Conservation (phyloP, 1,140 invertebrate genomes). For the Andrena cerasifolii region DNA sequence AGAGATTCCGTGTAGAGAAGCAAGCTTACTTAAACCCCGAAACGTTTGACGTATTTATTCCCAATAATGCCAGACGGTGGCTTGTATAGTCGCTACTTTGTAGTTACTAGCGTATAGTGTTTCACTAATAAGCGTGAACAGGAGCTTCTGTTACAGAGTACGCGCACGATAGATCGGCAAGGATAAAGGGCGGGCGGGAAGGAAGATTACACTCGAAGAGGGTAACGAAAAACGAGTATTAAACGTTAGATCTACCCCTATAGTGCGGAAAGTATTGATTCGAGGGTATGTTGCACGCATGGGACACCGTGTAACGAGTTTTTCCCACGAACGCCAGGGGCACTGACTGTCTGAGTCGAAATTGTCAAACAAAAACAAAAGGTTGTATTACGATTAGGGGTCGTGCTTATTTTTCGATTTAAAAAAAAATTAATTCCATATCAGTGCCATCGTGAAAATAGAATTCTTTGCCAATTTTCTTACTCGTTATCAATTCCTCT, state of each 20-base stretch:
- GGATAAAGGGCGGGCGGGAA: constrained; percentile 30
- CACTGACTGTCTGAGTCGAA: background rate
- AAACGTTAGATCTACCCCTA: constrained; percentile 51
- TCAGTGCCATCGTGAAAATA: too few relatives aligned
- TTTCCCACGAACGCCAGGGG: constrained; percentile 45
- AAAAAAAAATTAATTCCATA: too few relatives aligned
- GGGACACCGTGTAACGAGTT: constrained; percentile 50
- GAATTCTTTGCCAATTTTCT: too few relatives aligned
- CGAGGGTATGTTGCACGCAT: constrained; percentile 47
- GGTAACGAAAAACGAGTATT: constrained; percentile 59
- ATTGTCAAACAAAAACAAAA: too few relatives aligned
- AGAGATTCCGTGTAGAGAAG: too few relatives aligned
- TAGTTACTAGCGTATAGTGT: background rate
- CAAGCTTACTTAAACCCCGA: too few relatives aligned
- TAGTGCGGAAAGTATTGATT: constrained; percentile 64
- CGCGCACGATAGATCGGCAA: background rate
- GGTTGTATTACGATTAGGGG: too few relatives aligned
- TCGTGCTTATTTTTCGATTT: too few relatives aligned
- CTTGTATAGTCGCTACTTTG: too few relatives aligned
- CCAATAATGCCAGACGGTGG: too few relatives aligned
- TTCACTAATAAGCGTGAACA: background rate
- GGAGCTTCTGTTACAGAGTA: background rate
- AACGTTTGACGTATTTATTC: too few relatives aligned
- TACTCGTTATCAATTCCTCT: too few relatives aligned
- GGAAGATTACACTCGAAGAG: constrained; percentile 22